Evolutionary conservation across 2,888 invertebrate genomes (phyloP).

Genomic region (Drosophila maculinotata): DNA sequence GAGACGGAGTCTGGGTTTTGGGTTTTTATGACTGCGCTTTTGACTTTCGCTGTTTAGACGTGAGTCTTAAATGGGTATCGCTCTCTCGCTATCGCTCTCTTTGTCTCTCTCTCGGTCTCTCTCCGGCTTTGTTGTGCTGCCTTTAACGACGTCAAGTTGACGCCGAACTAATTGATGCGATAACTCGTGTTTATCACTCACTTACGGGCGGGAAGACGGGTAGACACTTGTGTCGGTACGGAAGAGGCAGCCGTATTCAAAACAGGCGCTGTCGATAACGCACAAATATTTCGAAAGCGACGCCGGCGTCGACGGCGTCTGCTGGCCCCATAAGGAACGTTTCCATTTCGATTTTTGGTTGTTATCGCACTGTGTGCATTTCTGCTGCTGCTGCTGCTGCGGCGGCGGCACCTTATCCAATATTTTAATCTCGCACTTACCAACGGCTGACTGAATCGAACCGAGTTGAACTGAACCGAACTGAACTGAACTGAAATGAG

Average conservation of each 20-base stretch:
- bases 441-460: conserved; percentile 52
- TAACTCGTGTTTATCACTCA: conserved; percentile 79
- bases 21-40: conserved; percentile 59
- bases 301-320: conserved; percentile 25
- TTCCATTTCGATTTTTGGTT: conserved; percentile 60
- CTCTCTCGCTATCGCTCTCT: conserved; percentile 1
- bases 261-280: conserved; percentile 65
- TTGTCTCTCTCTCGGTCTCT: conserved; percentile 2
- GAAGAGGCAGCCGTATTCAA: conserved; percentile 43
- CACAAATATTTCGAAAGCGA: conserved; percentile 64
- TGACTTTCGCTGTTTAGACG: conserved; percentile 55
- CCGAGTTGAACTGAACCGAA: conserved; percentile 20
- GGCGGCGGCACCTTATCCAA: conserved; percentile 56
- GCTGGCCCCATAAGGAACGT: conserved; percentile 52
- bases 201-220: conserved; percentile 58
- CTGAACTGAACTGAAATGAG: conserved; percentile 29
- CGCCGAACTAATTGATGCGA: conserved; percentile 80
- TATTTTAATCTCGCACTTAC: conserved; percentile 78
- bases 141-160: conserved; percentile 80
- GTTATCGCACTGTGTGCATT: conserved; percentile 68
- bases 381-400: conserved; percentile 47
- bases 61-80: conserved; percentile 17
- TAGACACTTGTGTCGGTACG: conserved; percentile 19
- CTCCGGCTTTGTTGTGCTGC: conserved; percentile 48
- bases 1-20: conserved; percentile 21